These are phyloP conservation scores for Aspidapion aeneum DNA, from an alignment of 2,888 invertebrate species.

Conservation along the genomic window DNA sequence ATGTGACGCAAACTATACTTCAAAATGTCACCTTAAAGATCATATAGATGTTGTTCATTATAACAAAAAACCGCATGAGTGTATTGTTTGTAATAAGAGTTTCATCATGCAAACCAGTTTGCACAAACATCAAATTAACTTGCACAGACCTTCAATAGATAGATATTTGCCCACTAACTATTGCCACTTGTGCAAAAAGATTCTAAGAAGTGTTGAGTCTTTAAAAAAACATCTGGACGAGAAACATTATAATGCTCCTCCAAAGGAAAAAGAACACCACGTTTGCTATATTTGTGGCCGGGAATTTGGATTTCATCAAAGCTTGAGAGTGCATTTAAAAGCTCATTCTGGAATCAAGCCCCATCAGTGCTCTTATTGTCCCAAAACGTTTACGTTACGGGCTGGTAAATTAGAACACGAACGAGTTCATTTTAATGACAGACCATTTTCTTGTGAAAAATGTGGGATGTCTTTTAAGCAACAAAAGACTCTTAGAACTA, in stretches of 20 bases:
- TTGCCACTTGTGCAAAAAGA: constrained; percentile 37
- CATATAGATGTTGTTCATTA: constrained; percentile 38
- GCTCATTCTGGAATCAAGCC: constrained; percentile 54
- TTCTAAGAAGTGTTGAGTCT: constrained; percentile 35
- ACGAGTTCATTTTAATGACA: constrained; percentile 40
- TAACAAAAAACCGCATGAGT: constrained; percentile 41
- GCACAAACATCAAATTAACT: constrained; percentile 41
- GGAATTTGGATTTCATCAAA: constrained; percentile 34
- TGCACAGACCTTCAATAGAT: constrained; percentile 46
- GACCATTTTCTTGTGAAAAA: constrained; percentile 39
- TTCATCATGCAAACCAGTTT: constrained; percentile 47
- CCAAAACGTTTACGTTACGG: constrained; percentile 52
- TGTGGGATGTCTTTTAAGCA: constrained; percentile 41
- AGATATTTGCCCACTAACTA: constrained; percentile 47
- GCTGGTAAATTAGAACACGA: constrained; percentile 37
- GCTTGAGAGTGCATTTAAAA: constrained; percentile 24
- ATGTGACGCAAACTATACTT: constrained; percentile 34
- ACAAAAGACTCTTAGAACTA: constrained; percentile 36
- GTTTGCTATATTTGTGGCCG: constrained; percentile 40
- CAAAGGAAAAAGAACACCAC: constrained; percentile 29
- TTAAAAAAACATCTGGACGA: constrained; percentile 49
- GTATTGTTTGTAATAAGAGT: constrained; percentile 52
- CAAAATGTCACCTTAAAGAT: constrained; percentile 30
- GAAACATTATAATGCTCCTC: constrained; percentile 33
- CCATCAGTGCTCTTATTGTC: constrained; percentile 34